Evolutionary conservation across 2,888 invertebrate species (phyloP), one percentile per base, ranked within the genome.

Genomic region (Ichneumoninae sp.): DNA sequence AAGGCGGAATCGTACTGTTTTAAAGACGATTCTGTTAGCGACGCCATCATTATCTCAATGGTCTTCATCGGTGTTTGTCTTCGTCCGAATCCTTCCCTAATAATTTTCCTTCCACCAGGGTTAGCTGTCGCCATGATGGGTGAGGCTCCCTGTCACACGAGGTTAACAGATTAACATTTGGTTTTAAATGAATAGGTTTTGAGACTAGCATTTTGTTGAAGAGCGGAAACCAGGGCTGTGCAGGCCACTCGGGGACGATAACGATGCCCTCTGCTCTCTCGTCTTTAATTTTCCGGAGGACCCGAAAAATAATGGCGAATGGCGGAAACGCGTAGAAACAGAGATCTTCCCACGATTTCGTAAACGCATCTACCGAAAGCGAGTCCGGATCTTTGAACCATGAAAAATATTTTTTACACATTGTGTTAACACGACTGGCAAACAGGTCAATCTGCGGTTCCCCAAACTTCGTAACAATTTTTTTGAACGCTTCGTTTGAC

Each of bases 321-420:
- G 84, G 84, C 2, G 70, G 77, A 19, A 82, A 85, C 1, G 82
- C 80, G 26, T 72, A 83, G 33, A 85, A 85, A 19, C 75, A n/a
- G 10, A 69, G 66, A 22, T 40, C n/a, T 0, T 54, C 3, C 80
- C 80, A 78, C 3, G 44, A 8, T 10, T 77, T 26, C 0, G 82
- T 82, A 54, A 82, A 83, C n/a, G 79, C 83, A n/a, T 83, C 79
- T 7, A 86, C 57, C 4, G 36, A 36, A 1, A 36, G 19, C 1
- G 83, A 72, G 22, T 50, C 10, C 8, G 68, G 50, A 52, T 75
- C 78, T 19, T 68, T 77, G 3, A 47, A 60, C 83, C 85, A 86
- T 2, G 83, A 78, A 30, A 66, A 44, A 57, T 44, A 86, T 5
- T 26, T 57, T 30, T 57, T 5, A 30, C 78, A 81, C 36, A 83